Evolutionary conservation across 2,888 invertebrate species (phyloP), one percentile per base, ranked within the genome.

Genomic region (Aphidoletes aphidimyza): DNA sequence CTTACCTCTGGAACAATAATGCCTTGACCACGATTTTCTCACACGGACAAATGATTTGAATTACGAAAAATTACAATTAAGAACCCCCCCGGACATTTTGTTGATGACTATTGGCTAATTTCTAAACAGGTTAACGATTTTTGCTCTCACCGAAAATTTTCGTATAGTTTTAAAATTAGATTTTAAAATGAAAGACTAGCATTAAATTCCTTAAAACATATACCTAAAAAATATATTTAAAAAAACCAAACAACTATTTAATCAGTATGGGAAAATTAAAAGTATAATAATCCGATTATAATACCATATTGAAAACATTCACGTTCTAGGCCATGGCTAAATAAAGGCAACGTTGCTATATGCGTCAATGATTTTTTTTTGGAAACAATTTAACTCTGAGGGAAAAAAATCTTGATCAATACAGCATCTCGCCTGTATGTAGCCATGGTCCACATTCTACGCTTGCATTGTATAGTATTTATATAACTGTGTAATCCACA

Each of bases 381-480:
- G n/a, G n/a, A n/a, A n/a, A n/a, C n/a, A n/a, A n/a, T n/a, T n/a
- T n/a, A n/a, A n/a, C n/a, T n/a, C n/a, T n/a, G n/a, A n/a, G n/a
- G n/a, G n/a, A n/a, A n/a, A 8, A n/a, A 26, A 26, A 54, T 26
- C 5, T 54, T 54, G 26, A 26, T 22, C 54, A 14, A 34, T 69
- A 30, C 69, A 69, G 26, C 69, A 69, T 69, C n/a, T 69, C 69
- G 14, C 69, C 69, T 34, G 34, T 34, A 69, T 69, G 30, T 69
- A 34, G 69, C 69, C 69, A 69, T 69, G 69, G 30, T 69, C 69
- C 69, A 69, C 69, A 69, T 69, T 69, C 69, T 69, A 69, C 69
- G 69, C 69, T 69, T 69, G 69, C 69, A 69, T 69, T 69, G 69
- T 69, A 69, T 69, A 69, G 69, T 69, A 69, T 69, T 69, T 69